Evolutionary conservation across 1,140 invertebrate species (phyloP), one percentile per base, ranked within the genome.

Genomic region (Musca domestica): DNA sequence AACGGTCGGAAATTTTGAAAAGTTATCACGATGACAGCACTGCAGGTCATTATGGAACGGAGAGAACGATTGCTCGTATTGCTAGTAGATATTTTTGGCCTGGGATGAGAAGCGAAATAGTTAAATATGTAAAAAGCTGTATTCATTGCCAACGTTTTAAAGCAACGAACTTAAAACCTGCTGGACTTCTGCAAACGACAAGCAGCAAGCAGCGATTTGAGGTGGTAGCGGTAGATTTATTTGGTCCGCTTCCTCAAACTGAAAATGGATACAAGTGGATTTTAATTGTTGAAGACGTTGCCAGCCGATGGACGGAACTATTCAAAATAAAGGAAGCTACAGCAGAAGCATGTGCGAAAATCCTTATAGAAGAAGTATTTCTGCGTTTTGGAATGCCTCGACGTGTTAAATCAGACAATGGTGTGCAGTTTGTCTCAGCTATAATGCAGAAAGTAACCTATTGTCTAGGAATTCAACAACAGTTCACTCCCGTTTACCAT

Each of bases 401-500:
- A 17, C 17, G 58, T 14, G 17, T 70, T 10, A 67, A 58, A 25
- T 41, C 46, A 3, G 65, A 71, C 46, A 71, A 70, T 46, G 68
- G 58, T 14, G 52, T 61, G 0, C 52, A 68, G 46, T 71, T 71
- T 58, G 23, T 67, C 2, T 46, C 58, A 9, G 48, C 52, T 9
- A 70, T 83, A 1, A 81, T 81, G 75, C 77, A 83, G 54, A 72
- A 82, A 46, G 54, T 74, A 0, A 70, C 72, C 22, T 70, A 75
- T 65, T 70, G 66, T 15, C 56, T 82, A 65, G n/a, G n/a, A n/a
- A n/a, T n/a, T n/a, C n/a, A n/a, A n/a, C n/a, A n/a, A n/a, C n/a
- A n/a, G n/a, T n/a, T 83, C 1, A 81, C 75, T 22, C 76, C 81
- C 2, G 14, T 73, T 2, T 80, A 83, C 68, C 76, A 83, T 56